Evolutionary conservation across 2,888 invertebrate genomes (phyloP), one percentile per base, ranked within the genome.

Genomic region (Polylopha cassiicola): DNA sequence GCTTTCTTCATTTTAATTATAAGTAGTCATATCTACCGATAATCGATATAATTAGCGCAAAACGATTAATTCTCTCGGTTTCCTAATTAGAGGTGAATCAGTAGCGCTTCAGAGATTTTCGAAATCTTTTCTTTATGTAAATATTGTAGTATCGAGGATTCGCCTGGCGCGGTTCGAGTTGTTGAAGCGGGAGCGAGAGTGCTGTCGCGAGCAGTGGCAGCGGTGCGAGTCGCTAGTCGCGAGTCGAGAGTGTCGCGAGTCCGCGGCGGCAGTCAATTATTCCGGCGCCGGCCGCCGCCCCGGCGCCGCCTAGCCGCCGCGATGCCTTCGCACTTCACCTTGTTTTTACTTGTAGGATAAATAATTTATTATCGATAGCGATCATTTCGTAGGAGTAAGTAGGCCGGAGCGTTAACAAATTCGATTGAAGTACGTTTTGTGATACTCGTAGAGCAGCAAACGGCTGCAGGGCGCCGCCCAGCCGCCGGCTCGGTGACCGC

Each of bases 281-380:
- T 68, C 67, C 73, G 72, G 63, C 58, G 48, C 55, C 58, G 58
- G 24, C 20, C 59, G 67, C 55, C 51, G 60, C 61, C 53, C 57
- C 46, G 71, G 67, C 69, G 36, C 38, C 37, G 43, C 21, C 37
- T 5, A 5, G 23, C 39, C 33, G 34, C 15, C 27, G 38, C 46
- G 41, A 39, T 37, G 48, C 38, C 31, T 37, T 37, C 31, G 76
- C 77, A 79, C 75, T 77, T 78, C 74, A 76, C 73, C 63, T 77
- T 79, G 65, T 72, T 79, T 72, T 81, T 80, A 77, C 82, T 74
- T 75, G 72, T 84, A 82, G 81, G 75, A 63, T 73, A 81, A 79
- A 76, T 81, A 80, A 82, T 82, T 84, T 84, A 85, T 82, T 84
- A 64, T 77, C 74, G 73, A 82, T 85, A 85, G 81, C 66, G 73